Conservation (phyloP, 1,140 invertebrate genomes). For the Notospermus geniculatus region DNA sequence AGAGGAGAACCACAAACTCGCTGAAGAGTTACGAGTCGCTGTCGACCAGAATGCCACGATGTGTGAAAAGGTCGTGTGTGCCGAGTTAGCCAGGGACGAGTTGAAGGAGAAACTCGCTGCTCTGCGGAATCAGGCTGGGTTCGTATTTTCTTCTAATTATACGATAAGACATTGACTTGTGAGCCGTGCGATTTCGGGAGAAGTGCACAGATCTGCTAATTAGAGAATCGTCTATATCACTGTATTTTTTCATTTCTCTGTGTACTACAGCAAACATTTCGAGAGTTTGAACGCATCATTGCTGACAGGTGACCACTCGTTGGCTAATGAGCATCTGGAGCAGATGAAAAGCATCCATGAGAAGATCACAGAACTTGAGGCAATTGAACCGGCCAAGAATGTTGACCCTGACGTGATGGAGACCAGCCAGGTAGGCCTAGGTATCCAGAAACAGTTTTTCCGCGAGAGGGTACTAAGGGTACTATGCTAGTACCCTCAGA, state of each 20-base stretch:
- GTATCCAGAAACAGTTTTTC: too few species aligned
- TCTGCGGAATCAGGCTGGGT: conserved; percentile 46
- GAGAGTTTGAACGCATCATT: conserved; percentile 42
- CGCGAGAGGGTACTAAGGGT: too few species aligned
- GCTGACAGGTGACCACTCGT: conserved; percentile 34
- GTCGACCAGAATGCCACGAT: conserved; percentile 42
- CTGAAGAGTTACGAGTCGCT: conserved; percentile 35
- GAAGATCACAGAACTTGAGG: conserved; percentile 36
- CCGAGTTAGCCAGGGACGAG: conserved; percentile 44
- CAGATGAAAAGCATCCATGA: conserved; percentile 46
- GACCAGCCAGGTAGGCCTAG: neutral
- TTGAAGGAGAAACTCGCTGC: conserved; percentile 45
- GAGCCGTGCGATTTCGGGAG: too few species aligned
- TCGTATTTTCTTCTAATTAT: conserved; percentile 16
- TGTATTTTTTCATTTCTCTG: too few species aligned
- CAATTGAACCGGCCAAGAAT: too few species aligned
- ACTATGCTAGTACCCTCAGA: too few species aligned
- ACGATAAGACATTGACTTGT: too few species aligned
- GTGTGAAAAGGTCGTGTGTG: conserved; percentile 41
- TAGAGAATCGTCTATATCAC: too few species aligned
- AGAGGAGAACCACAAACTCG: conserved; percentile 47
- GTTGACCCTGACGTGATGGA: neutral
- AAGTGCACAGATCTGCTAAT: too few species aligned
- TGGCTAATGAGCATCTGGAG: conserved; percentile 43
- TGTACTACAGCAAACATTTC: conserved; percentile 36